phyloP scores from a whole-genome alignment of 2,888 invertebrate species.

The Xestobium rufovillosum region DNA sequence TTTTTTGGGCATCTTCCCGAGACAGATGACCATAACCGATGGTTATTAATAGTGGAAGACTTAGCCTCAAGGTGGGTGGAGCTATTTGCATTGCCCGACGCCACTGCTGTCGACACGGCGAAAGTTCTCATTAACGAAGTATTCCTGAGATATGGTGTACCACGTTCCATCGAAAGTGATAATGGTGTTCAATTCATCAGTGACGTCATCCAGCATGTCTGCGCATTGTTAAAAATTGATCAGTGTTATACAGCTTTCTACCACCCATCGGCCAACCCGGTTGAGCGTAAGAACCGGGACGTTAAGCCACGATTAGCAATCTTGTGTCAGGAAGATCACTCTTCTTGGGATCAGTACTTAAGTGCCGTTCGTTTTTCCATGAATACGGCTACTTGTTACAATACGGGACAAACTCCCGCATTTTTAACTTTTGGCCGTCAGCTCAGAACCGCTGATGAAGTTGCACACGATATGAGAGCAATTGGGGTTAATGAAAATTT shows the following conservation, averaged over 20 bases:
- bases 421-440: too few relatives aligned
- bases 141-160: constrained; percentile 24
- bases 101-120: background rate
- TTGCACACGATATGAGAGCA: too few relatives aligned
- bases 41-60: constrained; percentile 12
- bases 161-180: constrained; percentile 24
- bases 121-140: background rate
- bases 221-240: constrained; percentile 18
- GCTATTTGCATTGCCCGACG: constrained; percentile 5
- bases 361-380: constrained; percentile 17
- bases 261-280: constrained; percentile 28
- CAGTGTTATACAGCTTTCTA: constrained; percentile 24
- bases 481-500: constrained; percentile 11
- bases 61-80: constrained; percentile 13
- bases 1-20: constrained; percentile 17
- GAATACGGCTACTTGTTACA: constrained; percentile 14
- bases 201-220: constrained; percentile 21
- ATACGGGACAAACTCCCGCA: too few relatives aligned
- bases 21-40: constrained; percentile 6
- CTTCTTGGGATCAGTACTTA: constrained; percentile 19
- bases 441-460: too few relatives aligned
- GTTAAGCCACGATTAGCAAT: constrained; percentile 15
- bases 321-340: constrained; percentile 14
- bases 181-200: constrained; percentile 24
- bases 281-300: constrained; percentile 24